Percentiles rank a stretch among this genome's conserved stretches.
These are phyloP conservation scores for Orchesellides sinensis DNA, from an alignment of 2,888 invertebrate species.

Conservation along the genomic window DNA sequence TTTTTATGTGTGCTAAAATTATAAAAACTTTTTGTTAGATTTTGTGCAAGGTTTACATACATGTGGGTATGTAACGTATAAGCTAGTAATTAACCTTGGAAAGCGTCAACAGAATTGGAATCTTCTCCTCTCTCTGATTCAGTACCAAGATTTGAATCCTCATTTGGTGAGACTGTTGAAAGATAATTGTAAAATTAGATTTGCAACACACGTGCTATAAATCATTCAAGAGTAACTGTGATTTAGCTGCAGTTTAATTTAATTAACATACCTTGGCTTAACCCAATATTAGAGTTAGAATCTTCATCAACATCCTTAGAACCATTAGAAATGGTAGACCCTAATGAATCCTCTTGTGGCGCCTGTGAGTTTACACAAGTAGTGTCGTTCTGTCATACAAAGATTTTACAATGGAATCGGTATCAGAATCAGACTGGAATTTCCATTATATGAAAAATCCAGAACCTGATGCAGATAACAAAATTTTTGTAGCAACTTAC, in stretches of 20 bases:
- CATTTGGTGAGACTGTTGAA: slow-evolving; percentile 62
- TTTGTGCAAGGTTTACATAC: too few relatives aligned
- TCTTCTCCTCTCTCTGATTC: slow-evolving; percentile 69
- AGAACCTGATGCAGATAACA: slow-evolving; percentile 34
- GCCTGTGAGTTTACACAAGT: slow-evolving; percentile 64
- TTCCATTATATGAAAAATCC: slow-evolving; percentile 46
- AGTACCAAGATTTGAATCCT: slow-evolving; percentile 69
- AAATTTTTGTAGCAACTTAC: slow-evolving; percentile 30
- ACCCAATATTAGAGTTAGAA: slow-evolving; percentile 70
- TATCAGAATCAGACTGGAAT: slow-evolving; percentile 62
- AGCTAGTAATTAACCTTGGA: too few relatives aligned
- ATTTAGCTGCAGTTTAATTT: too few relatives aligned
- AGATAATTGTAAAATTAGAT: neutral
- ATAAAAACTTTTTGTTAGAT: too few relatives aligned
- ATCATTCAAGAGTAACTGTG: neutral
- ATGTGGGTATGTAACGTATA: too few relatives aligned
- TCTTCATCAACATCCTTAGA: slow-evolving; percentile 74
- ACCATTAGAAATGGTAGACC: slow-evolving; percentile 73
- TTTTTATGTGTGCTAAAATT: slow-evolving; percentile 64
- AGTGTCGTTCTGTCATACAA: slow-evolving; percentile 67
- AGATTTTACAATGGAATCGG: too few relatives aligned
- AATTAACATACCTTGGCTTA: slow-evolving; percentile 59
- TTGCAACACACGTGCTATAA: neutral
- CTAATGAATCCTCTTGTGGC: slow-evolving; percentile 74
- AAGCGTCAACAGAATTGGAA: slow-evolving; percentile 70